phyloP scores from a whole-genome alignment of 2,113 vertebrate species.

The human (Homo sapiens) region GRCh38 chr1:245054001-245054500 shows the following conservation, averaged over 20 bases:
- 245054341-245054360: not conserved
- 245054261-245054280: too few relatives aligned
- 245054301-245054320: not conserved
- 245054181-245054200: too few relatives aligned
- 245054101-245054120: not conserved
- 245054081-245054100: not conserved
- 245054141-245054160: not conserved
- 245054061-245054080: too few relatives aligned
- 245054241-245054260: too few relatives aligned
- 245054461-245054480: not conserved
- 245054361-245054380: not conserved
- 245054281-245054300: not conserved
- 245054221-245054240: too few relatives aligned
- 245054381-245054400: not conserved
- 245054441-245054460: not conserved
- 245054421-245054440: not conserved
- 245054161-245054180: too few relatives aligned
- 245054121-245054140: not conserved
- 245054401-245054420: not conserved
- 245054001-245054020: not conserved
- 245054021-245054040: not conserved
- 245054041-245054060: not conserved
- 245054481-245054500: not conserved
- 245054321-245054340: not conserved
- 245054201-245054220: too few relatives aligned